Percentiles rank a stretch among this genome's conserved stretches.
Conservation (phyloP, 2,113 vertebrate species). For the Coryphaenoides rupestris region DNA sequence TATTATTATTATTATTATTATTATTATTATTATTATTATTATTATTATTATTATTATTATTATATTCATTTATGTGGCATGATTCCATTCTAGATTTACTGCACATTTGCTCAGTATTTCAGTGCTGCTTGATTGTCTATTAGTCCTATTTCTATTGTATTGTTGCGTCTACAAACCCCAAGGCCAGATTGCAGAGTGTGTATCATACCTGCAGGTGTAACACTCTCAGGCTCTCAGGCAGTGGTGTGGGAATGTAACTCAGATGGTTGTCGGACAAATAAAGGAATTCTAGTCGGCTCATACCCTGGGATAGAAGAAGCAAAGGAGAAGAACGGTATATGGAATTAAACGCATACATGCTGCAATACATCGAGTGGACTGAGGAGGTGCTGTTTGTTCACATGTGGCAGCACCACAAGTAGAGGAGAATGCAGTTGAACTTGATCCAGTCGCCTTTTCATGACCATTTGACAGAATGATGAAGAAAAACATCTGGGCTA, state of each 20-base stretch:
- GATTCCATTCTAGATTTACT: too few species aligned
- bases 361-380: background rate
- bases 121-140: too few species aligned
- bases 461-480: too few species aligned
- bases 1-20: too few species aligned
- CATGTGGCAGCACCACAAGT: background rate
- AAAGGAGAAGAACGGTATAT: slow-evolving; percentile 2
- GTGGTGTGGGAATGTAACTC: slow-evolving; percentile 68
- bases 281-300: slow-evolving; percentile 77
- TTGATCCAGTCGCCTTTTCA: background rate
- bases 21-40: too few species aligned
- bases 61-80: too few species aligned
- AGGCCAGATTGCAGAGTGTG: too few species aligned
- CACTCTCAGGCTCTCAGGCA: slow-evolving; percentile 73
- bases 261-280: slow-evolving; percentile 79
- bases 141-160: background rate
- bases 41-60: too few species aligned
- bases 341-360: too few species aligned
- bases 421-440: background rate
- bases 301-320: slow-evolving; percentile 56
- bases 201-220: slow-evolving; percentile 79
- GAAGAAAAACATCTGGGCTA: background rate
- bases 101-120: too few species aligned
- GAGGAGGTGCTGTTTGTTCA: background rate
- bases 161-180: background rate